A percentile compares a stretch with the other conserved stretches of the same genome.
Evolutionary conservation across 2,797 vertebrate species (phyloP).

Genomic region (Spinus olivaceus): DNA sequence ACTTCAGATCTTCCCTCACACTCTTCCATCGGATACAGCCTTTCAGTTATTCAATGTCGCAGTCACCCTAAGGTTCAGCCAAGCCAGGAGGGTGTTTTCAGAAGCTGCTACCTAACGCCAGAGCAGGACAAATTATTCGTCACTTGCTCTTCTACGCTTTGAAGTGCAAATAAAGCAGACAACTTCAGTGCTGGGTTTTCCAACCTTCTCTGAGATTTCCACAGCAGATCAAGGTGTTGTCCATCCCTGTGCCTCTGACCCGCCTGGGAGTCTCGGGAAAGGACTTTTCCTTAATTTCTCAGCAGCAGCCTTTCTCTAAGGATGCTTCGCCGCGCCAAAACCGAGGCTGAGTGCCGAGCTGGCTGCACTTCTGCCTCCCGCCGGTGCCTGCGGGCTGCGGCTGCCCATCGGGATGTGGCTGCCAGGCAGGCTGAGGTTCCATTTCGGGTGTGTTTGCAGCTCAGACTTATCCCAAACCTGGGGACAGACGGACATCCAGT

Average conservation of each 20-base stretch:
- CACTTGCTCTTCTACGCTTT: background rate
- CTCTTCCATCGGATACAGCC: background rate
- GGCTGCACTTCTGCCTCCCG: background rate
- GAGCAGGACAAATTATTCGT: slow-evolving; percentile 9
- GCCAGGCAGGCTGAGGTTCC: background rate
- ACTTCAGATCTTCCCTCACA: slow-evolving; percentile 10
- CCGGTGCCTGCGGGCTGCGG: background rate
- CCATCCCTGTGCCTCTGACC: background rate
- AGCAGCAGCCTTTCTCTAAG: background rate
- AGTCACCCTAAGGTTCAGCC: background rate
- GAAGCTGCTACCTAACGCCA: background rate
- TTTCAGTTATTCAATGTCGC: background rate
- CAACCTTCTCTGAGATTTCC: background rate
- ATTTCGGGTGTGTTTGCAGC: background rate
- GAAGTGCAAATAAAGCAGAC: background rate
- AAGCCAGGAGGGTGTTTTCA: background rate
- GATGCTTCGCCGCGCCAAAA: background rate
- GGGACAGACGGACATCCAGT: background rate
- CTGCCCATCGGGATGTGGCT: background rate
- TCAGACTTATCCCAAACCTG: background rate
- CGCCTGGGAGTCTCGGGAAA: background rate
- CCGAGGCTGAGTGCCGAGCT: background rate
- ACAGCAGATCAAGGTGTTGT: background rate
- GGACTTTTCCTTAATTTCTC: background rate
- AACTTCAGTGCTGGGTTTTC: background rate